phyloP scores from a whole-genome alignment of 2,113 vertebrate genomes.

The Lamprotornis superbus region DNA sequence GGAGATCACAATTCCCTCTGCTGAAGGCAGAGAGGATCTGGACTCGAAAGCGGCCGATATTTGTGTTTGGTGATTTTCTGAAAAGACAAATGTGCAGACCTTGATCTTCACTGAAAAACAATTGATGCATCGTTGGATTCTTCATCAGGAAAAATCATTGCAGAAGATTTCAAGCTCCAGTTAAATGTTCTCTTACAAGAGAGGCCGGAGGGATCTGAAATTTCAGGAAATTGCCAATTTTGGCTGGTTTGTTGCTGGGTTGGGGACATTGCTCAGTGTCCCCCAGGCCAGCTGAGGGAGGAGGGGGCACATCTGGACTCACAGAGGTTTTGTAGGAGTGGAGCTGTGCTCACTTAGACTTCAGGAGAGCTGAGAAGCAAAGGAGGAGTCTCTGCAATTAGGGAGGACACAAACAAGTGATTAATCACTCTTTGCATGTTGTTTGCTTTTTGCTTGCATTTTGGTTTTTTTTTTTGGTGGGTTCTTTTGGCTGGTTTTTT shows the following conservation, averaged over 20 bases:
- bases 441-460: not conserved
- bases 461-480: not conserved
- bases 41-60: not conserved
- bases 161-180: not conserved
- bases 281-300: not conserved
- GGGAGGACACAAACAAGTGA: not conserved
- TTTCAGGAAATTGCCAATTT: not conserved
- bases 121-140: not conserved
- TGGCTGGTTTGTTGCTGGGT: not conserved
- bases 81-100: not conserved
- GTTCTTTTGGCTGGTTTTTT: not conserved
- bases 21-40: not conserved
- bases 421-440: not conserved
- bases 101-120: not conserved
- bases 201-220: not conserved
- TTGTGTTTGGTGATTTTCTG: not conserved
- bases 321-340: not conserved
- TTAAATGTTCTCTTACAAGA: not conserved
- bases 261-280: accelerated
- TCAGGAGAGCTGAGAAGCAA: not conserved
- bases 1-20: not conserved
- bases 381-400: not conserved
- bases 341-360: not conserved
- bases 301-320: not conserved
- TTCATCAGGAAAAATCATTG: not conserved